Conservation (phyloP, 1,140 invertebrate species). For the Heterodera schachtii region DNA sequence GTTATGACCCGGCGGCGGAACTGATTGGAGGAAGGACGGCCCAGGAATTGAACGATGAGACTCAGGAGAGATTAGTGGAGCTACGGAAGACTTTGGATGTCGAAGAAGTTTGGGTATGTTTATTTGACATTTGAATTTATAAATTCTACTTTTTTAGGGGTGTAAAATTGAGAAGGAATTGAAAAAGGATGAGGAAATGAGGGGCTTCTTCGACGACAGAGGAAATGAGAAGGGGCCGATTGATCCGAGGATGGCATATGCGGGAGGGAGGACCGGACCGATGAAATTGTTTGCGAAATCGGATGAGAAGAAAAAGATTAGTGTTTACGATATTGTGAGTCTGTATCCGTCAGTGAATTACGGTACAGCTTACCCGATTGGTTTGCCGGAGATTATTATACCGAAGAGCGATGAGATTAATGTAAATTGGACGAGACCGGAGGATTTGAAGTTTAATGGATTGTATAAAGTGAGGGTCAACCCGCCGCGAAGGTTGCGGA, state of each 20-base stretch:
- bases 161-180: neutral
- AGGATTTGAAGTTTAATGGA: slow-evolving; percentile 1
- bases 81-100: neutral
- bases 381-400: neutral
- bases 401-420: neutral
- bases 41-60: neutral
- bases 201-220: neutral
- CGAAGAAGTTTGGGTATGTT: neutral
- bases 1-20: neutral
- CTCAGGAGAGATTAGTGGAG: neutral
- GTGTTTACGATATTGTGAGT: neutral
- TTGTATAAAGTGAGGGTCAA: neutral
- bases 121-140: no score
- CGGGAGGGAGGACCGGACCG: neutral
- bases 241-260: neutral
- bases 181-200: neutral
- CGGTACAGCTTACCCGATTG: neutral
- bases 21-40: neutral
- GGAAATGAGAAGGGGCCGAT: neutral
- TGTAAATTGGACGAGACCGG: neutral
- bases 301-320: neutral
- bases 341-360: neutral
- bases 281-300: neutral
- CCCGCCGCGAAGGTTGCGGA: neutral
- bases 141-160: no score